A percentile compares a stretch with the other conserved stretches of the same genome.
Evolutionary conservation across 2,797 vertebrate genomes (phyloP).

Genomic region (Eulemur coronatus): DNA sequence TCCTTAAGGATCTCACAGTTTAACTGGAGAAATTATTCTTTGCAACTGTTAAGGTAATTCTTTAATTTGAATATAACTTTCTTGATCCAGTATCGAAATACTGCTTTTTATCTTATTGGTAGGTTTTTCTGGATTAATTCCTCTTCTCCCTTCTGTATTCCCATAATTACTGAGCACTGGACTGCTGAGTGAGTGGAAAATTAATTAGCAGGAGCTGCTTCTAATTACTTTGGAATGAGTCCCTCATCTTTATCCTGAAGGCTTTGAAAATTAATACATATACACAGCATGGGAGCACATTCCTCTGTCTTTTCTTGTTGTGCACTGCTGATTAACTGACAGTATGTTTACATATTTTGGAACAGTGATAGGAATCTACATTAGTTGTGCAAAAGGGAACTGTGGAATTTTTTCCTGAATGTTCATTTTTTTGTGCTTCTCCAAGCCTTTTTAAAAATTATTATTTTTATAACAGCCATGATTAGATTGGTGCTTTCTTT

Average conservation of each 20-base stretch:
- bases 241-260: neutral
- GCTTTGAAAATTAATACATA: conserved; percentile 22
- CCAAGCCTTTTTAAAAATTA: neutral
- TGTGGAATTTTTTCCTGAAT: neutral
- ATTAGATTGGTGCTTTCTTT: neutral
- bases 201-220: conserved; percentile 29
- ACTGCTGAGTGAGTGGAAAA: neutral
- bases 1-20: neutral
- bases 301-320: conserved; percentile 27
- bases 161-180: neutral
- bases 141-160: neutral
- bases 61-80: neutral
- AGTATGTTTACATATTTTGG: conserved; percentile 22
- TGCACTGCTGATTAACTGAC: neutral
- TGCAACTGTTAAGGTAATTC: conserved; percentile 7
- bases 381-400: conserved; percentile 10
- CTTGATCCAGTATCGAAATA: neutral
- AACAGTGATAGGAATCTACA: neutral
- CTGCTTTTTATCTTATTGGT: neutral
- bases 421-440: conserved; percentile 16
- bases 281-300: neutral
- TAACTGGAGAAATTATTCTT: conserved; percentile 28
- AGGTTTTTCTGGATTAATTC: conserved; percentile 26
- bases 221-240: conserved; percentile 45
- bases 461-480: neutral